Percentiles rank a stretch among this genome's conserved stretches.
phyloP scores from a whole-genome alignment of 2,888 invertebrate genomes.

The Lydus trimaculatus region DNA sequence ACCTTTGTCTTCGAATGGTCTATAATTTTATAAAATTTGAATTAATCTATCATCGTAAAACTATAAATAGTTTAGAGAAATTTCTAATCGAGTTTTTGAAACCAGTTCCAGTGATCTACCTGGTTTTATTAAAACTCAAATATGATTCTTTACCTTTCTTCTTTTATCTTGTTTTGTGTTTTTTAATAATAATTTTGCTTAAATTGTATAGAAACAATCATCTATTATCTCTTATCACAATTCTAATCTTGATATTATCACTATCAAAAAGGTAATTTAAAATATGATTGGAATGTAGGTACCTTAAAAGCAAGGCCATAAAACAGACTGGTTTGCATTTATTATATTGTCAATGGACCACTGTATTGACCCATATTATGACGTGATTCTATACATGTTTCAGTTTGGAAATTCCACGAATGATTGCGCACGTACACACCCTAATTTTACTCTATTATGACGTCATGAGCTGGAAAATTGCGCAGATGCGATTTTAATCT shows the following conservation, averaged over 20 bases:
- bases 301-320: not conserved
- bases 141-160: not conserved
- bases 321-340: constrained; percentile 1
- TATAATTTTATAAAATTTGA: not conserved
- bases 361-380: not conserved
- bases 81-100: not conserved
- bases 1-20: no score
- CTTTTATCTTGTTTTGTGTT: no score
- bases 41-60: not conserved
- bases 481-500: no score
- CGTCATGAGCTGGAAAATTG: no score
- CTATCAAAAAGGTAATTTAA: not conserved
- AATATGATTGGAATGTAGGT: not conserved
- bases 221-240: not conserved
- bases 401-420: no score
- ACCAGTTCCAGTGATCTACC: not conserved
- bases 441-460: no score
- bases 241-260: not conserved
- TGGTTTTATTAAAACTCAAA: not conserved
- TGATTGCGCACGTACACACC: no score
- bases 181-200: not conserved
- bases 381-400: not conserved
- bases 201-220: not conserved
- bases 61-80: not conserved
- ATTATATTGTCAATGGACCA: not conserved